Conservation (phyloP, 1,140 invertebrate genomes). For the Drosophila sechellia region DNA sequence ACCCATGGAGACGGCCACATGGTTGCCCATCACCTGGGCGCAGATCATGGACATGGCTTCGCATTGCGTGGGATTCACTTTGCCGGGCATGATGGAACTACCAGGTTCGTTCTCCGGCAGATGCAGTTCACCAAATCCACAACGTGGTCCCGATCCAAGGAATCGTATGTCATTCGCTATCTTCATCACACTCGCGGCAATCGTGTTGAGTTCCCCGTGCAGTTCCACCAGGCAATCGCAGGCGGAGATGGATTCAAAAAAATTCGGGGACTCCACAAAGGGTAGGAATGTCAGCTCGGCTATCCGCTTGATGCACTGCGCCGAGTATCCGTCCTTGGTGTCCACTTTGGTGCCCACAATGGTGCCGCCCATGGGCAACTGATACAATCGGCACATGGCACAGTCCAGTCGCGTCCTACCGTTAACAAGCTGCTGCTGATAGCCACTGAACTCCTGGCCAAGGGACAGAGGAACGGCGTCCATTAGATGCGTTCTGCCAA, state of each 20-base stretch:
- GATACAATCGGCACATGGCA: constrained; percentile 92
- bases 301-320: constrained; percentile 94
- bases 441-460: constrained; percentile 99
- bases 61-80: constrained; percentile 99
- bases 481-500: constrained; percentile 93
- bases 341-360: constrained; percentile 98
- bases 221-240: constrained; percentile 98
- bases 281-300: constrained; percentile 90
- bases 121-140: constrained; percentile 96
- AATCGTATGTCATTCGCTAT: constrained; percentile 99
- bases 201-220: constrained; percentile 95
- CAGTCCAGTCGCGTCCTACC: constrained; percentile 93
- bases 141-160: constrained; percentile 97
- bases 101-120: constrained; percentile 99
- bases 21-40: constrained; percentile 99
- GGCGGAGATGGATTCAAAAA: constrained; percentile 97
- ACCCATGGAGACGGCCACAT: constrained; percentile 96
- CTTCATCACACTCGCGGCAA: constrained; percentile 98
- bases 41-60: constrained; percentile 99
- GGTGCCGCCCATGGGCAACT: constrained; percentile 97
- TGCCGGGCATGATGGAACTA: constrained; percentile 99
- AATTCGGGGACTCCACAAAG: constrained; percentile 96
- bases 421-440: constrained; percentile 93
- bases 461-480: constrained; percentile 98
- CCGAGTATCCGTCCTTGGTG: constrained; percentile 91